These are phyloP conservation scores for Drosophila littoralis DNA, from an alignment of 1,140 invertebrate genomes.

Conservation along the genomic window DNA sequence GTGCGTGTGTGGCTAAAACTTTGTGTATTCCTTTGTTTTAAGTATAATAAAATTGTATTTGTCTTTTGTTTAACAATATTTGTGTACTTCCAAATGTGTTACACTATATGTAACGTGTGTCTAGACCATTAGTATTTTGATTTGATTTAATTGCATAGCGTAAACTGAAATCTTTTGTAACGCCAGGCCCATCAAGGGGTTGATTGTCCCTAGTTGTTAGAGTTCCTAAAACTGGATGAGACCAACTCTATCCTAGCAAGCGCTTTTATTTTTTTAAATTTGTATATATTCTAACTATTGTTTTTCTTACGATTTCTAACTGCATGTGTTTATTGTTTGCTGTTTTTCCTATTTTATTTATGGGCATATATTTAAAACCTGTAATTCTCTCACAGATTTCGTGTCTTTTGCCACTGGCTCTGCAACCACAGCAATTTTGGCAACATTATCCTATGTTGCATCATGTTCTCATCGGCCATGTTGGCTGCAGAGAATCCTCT, in stretches of 20 bases:
- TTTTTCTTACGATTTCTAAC: conserved; percentile 22
- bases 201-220: conserved; percentile 26
- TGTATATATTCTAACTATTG: conserved; percentile 19
- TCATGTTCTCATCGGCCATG: conserved; percentile 99
- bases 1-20: conserved; percentile 38
- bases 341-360: conserved; percentile 5
- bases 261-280: conserved; percentile 31
- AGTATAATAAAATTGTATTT: conserved; percentile 43
- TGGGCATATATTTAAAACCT: conserved; percentile 1
- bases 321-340: conserved; percentile 39
- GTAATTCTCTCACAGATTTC: conserved; percentile 89
- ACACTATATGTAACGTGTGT: conserved; percentile 26
- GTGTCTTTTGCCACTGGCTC: conserved; percentile 97
- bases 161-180: conserved; percentile 25
- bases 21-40: conserved; percentile 11
- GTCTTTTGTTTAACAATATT: conserved; percentile 55
- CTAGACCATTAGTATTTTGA: conserved; percentile 27
- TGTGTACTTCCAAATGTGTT: conserved; percentile 19
- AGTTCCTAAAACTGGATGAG: conserved; percentile 22
- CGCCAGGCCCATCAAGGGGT: conserved; percentile 12
- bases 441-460: conserved; percentile 98
- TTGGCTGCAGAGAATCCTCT: conserved; percentile 99
- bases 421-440: conserved; percentile 98
- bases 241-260: not conserved
- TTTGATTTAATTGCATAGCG: conserved; percentile 1